Conservation (phyloP, 2,888 invertebrate species). For the Agriopis marginaria region DNA sequence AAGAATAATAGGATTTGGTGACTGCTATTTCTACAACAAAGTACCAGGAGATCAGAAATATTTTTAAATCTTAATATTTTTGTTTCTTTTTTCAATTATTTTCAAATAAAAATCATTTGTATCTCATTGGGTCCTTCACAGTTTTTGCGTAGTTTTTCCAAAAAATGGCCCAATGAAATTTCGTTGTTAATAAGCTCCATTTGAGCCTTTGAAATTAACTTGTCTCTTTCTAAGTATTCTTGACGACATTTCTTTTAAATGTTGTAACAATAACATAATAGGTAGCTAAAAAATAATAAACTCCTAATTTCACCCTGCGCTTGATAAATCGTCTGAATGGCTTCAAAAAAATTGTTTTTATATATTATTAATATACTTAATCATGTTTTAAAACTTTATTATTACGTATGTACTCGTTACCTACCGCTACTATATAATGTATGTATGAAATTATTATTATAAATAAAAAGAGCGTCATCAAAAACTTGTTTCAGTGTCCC, state of each 20-base stretch:
- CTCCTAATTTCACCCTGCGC: not conserved
- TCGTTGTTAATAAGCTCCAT: too few species aligned
- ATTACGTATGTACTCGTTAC: constrained; percentile 16
- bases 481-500: constrained; percentile 1
- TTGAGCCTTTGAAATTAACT: too few species aligned
- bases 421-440: constrained; percentile 8
- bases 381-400: constrained; percentile 12
- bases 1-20: too few species aligned
- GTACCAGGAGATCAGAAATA: too few species aligned
- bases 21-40: too few species aligned
- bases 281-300: not conserved
- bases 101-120: too few species aligned
- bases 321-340: not conserved
- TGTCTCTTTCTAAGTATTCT: too few species aligned
- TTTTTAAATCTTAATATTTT: too few species aligned
- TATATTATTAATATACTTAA: constrained; percentile 5
- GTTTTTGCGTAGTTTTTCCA: too few species aligned
- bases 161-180: too few species aligned
- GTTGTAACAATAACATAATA: not conserved
- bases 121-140: too few species aligned
- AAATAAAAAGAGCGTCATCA: constrained; percentile 20
- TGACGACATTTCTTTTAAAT: not conserved
- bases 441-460: constrained; percentile 25
- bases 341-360: constrained; percentile 9
- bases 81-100: too few species aligned